phyloP scores from a whole-genome alignment of 2,888 invertebrate species.

The Flexamia atlantica region DNA sequence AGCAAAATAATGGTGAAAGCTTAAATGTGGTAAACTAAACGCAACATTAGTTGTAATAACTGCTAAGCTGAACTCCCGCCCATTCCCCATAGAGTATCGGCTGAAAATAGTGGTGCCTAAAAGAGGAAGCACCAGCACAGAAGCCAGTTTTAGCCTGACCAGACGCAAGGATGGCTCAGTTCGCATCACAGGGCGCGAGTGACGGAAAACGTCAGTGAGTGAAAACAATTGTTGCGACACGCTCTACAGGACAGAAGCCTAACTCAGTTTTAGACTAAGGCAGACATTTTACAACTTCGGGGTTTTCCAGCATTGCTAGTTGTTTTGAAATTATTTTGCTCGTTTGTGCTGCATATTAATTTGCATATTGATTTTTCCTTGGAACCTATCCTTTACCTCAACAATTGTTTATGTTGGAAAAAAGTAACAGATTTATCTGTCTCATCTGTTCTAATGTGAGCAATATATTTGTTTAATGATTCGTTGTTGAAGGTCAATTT shows the following conservation, averaged over 20 bases:
- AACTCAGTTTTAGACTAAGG: slow-evolving; percentile 31
- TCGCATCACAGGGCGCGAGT: slow-evolving; percentile 56
- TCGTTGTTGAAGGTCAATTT: not conserved
- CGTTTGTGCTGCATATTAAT: slow-evolving; percentile 29
- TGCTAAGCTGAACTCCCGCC: slow-evolving; percentile 41
- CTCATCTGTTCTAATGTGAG: not conserved
- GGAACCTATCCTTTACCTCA: slow-evolving; percentile 20
- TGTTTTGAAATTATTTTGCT: slow-evolving; percentile 13
- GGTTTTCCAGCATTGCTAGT: slow-evolving; percentile 28
- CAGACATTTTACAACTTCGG: slow-evolving; percentile 41
- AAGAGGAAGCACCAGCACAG: slow-evolving; percentile 50
- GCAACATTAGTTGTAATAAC: slow-evolving; percentile 35
- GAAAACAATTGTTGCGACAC: slow-evolving; percentile 36
- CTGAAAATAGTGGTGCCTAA: slow-evolving; percentile 51
- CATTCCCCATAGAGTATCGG: slow-evolving; percentile 47
- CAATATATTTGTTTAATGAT: not conserved
- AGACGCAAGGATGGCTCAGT: slow-evolving; percentile 58
- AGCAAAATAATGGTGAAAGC: slow-evolving; percentile 50
- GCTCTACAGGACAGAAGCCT: slow-evolving; percentile 48
- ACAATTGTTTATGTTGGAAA: not conserved
- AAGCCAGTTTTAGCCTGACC: slow-evolving; percentile 60
- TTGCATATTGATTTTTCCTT: slow-evolving; percentile 25
- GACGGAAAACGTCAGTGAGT: slow-evolving; percentile 32
- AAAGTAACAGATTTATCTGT: not conserved
- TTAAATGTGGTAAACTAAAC: slow-evolving; percentile 34